Percentiles rank a stretch among this genome's conserved stretches.
These are phyloP conservation scores for Sphaerophoria taeniata DNA, from an alignment of 2,888 invertebrate species.

Conservation along the genomic window DNA sequence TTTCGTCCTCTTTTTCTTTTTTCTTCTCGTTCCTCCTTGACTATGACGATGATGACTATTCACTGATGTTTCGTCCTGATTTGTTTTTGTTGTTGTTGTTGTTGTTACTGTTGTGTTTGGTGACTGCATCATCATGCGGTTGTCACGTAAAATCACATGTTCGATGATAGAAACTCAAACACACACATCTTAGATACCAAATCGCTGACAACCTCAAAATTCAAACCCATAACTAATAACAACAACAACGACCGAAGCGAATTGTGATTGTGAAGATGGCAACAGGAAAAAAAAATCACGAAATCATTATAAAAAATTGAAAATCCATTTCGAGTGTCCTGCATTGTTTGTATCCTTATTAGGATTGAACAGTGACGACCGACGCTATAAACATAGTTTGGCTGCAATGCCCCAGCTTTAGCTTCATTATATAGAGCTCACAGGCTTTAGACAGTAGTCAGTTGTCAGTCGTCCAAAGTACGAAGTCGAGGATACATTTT, in stretches of 20 bases:
- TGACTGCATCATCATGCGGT: conserved; percentile 68
- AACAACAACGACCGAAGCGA: conserved; percentile 19
- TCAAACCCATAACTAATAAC: not conserved
- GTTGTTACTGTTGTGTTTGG: not conserved
- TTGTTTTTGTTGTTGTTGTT: conserved; percentile 21
- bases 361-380: conserved; percentile 20
- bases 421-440: conserved; percentile 51
- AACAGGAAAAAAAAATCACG: not conserved
- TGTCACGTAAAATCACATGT: conserved; percentile 61
- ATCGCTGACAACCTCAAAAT: conserved; percentile 31
- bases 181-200: conserved; percentile 13
- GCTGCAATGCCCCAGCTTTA: conserved; percentile 14
- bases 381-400: not conserved
- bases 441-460: conserved; percentile 40
- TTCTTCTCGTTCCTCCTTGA: conserved; percentile 5
- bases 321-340: conserved; percentile 70
- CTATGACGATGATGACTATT: conserved; percentile 36
- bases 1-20: conserved; percentile 10
- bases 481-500: conserved; percentile 66
- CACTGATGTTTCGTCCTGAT: conserved; percentile 33
- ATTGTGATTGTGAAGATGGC: not conserved
- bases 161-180: no score
- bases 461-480: conserved; percentile 62
- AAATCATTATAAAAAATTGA: conserved; percentile 67
- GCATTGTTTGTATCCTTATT: conserved; percentile 26